phyloP scores from a whole-genome alignment of 1,140 invertebrate genomes.

The Tribolium madens region DNA sequence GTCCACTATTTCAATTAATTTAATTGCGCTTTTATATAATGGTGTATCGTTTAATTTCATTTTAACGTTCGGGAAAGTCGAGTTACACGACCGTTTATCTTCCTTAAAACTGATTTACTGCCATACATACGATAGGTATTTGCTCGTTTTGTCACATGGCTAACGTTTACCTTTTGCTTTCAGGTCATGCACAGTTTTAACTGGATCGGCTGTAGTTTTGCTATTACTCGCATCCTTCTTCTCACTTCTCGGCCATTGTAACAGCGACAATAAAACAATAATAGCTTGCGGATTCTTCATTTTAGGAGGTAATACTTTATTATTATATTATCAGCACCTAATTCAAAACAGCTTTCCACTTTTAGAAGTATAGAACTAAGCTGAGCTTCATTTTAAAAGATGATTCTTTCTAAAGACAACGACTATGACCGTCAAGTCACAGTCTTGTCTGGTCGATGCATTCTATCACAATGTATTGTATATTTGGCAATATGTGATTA shows the following conservation, averaged over 20 bases:
- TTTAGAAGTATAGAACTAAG: too few species aligned
- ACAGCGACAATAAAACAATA: slow-evolving; percentile 74
- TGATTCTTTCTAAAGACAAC: too few species aligned
- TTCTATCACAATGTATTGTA: too few species aligned
- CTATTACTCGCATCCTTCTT: slow-evolving; percentile 72
- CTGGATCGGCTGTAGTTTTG: slow-evolving; percentile 69
- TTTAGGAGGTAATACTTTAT: slow-evolving; percentile 68
- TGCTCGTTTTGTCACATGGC: slow-evolving; percentile 33
- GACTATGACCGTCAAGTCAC: too few species aligned
- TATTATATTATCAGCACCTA: too few species aligned
- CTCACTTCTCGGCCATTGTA: slow-evolving; percentile 73
- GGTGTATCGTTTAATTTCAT: slow-evolving; percentile 36
- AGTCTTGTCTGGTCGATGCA: too few species aligned
- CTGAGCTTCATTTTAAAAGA: too few species aligned
- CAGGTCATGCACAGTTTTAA: slow-evolving; percentile 74
- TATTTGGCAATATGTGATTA: too few species aligned
- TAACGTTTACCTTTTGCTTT: slow-evolving; percentile 61
- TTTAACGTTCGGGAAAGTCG: slow-evolving; percentile 21
- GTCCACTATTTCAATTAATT: slow-evolving; percentile 35
- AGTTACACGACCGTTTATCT: slow-evolving; percentile 29
- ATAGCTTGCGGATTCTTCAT: slow-evolving; percentile 75
- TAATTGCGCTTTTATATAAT: slow-evolving; percentile 26
- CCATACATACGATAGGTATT: slow-evolving; percentile 36
- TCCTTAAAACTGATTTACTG: slow-evolving; percentile 33
- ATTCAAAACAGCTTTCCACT: too few species aligned